Percentiles rank a stretch among this genome's conserved stretches.
Evolutionary conservation across 2,888 invertebrate species (phyloP).

Genomic region (Troglohyphantes excavatus): DNA sequence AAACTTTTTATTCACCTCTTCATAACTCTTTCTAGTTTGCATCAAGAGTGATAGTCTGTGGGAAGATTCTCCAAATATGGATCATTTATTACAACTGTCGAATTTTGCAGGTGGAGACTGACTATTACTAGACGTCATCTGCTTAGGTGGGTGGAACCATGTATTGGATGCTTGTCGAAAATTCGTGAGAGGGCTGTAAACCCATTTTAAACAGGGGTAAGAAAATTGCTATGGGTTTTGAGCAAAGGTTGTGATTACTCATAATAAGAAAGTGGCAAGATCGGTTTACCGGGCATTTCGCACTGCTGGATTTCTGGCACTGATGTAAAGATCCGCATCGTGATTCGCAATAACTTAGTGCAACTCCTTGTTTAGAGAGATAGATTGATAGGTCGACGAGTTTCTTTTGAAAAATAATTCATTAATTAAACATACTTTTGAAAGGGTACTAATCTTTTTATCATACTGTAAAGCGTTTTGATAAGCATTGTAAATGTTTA

Average conservation of each 20-base stretch:
- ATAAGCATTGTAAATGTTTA: no score
- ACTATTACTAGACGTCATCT: slow-evolving; percentile 40
- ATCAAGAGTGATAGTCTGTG: not conserved
- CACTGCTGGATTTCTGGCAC: slow-evolving; percentile 13
- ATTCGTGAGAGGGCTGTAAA: slow-evolving; percentile 49
- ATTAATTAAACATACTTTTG: not conserved
- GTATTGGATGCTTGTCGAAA: slow-evolving; percentile 12
- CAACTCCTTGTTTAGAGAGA: not conserved
- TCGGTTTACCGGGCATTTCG: slow-evolving; percentile 41
- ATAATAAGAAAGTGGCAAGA: slow-evolving; percentile 59
- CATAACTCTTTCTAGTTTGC: slow-evolving; percentile 10
- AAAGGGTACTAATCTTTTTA: no score
- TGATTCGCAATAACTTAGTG: slow-evolving; percentile 7
- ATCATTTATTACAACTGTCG: slow-evolving; percentile 45
- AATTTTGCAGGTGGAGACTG: slow-evolving; percentile 15
- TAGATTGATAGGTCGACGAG: slow-evolving; percentile 26
- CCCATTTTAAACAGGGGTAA: slow-evolving; percentile 52
- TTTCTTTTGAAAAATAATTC: not conserved
- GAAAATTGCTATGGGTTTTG: slow-evolving; percentile 63
- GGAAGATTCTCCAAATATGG: slow-evolving; percentile 22
- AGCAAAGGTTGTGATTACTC: slow-evolving; percentile 63
- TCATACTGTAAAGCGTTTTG: no score
- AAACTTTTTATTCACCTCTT: not conserved
- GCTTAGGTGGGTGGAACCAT: slow-evolving; percentile 24
- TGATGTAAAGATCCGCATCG: slow-evolving; percentile 40